Evolutionary conservation across 2,888 invertebrate genomes (phyloP).

Genomic region (Capitulum mitella): DNA sequence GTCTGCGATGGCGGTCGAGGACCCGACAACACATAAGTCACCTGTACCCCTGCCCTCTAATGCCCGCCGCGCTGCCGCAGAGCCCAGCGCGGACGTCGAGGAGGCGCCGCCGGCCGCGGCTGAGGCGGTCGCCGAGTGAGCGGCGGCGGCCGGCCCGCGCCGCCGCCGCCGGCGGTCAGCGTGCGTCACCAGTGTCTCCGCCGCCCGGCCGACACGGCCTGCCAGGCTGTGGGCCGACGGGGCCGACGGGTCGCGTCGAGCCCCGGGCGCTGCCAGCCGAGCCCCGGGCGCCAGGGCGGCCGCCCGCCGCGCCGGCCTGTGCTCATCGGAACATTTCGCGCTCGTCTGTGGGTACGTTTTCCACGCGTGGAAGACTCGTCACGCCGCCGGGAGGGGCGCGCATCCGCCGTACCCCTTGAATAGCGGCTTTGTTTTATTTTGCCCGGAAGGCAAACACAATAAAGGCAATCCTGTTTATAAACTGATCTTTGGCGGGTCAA

Average conservation of each 20-base stretch:
- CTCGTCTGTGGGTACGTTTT: neutral
- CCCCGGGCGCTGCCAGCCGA: neutral
- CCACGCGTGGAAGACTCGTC: neutral
- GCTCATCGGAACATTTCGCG: neutral
- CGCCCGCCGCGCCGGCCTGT: neutral
- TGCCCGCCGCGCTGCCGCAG: too few relatives aligned
- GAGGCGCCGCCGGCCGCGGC: too few relatives aligned
- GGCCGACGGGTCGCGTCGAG: neutral
- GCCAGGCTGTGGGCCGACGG: neutral
- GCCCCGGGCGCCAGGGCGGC: neutral
- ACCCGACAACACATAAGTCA: too few relatives aligned
- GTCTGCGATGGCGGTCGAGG: too few relatives aligned
- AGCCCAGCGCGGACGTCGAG: too few relatives aligned
- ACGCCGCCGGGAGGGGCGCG: neutral
- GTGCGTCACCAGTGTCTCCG: neutral
- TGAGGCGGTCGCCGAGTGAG: too few relatives aligned
- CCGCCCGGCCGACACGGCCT: neutral
- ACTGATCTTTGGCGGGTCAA: too few relatives aligned
- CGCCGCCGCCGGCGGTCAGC: neutral
- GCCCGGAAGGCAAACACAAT: neutral
- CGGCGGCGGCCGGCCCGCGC: too few relatives aligned
- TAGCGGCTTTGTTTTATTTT: neutral
- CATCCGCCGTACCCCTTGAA: neutral
- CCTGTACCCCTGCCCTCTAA: too few relatives aligned
- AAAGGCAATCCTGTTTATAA: conserved; percentile 5